Base-by-base conservation (phyloP, 2,888 invertebrate genomes). In the Polietes domitor region DNA sequence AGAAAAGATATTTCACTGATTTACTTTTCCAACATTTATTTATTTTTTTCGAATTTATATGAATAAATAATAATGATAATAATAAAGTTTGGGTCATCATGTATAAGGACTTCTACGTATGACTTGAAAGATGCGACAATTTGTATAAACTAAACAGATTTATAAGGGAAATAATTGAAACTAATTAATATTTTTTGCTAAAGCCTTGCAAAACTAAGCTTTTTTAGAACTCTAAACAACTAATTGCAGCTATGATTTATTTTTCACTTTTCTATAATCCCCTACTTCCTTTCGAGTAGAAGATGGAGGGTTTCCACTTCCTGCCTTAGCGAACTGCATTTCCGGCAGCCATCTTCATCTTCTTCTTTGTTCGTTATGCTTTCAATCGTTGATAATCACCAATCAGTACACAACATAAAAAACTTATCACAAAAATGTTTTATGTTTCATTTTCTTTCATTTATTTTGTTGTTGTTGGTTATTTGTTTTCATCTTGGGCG, bases 351-450 rank as follows among this genome's bases (percentile, higher is more conserved):
- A 19, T 65, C 37, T 65, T n/a, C 47, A 4, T n/a, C 32, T 47
- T 55, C 19, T 72, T 32, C 17, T 32, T 37, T 41, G 7, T 63
- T 63, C 17, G 15, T 41, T 5, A 37, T n/a, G 28, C 0, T 63
- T 24, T 58, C 32, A 24, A 58, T 58, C 17, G 6, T 65, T 41
- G 26, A 32, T 61, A 32, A 32, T 32, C 32, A 5, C 17, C 24
- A n/a, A n/a, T 68, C 6, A 15, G n/a, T n/a, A 47, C 50, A 47
- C 21, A 26, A 87, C 86, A 86, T 86, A 89, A 88, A 89, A 88
- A 90, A 90, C 90, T 89, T 90, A 90, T 90, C 90, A 90, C 90
- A 90, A 90, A 90, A 89, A 41, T 77, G 26, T 80, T 70, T 53
- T 43, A 50, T 41, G 9, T 68, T 70, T 65, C 17, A 77, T 41